Base-by-base conservation (phyloP, 53 echinoderm and acorn worm genomes). In the Crossaster papposus region DNA sequence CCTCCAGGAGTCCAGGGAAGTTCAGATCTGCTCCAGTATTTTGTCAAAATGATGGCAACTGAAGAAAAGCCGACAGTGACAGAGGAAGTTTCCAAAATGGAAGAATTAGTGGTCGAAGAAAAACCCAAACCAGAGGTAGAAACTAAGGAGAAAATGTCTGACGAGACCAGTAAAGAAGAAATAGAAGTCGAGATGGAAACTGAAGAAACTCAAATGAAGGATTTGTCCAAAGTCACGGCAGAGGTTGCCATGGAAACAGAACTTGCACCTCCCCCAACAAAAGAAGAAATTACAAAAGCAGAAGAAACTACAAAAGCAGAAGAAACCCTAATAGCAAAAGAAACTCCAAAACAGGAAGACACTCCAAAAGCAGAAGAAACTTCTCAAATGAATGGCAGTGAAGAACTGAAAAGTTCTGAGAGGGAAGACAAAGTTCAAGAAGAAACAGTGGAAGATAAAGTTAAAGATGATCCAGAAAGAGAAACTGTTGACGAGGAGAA, bases 211-310 rank as follows among this genome's bases (percentile, higher is more conserved):
- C 78, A 79, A 55, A 52, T 63, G 64, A 68, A 79, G 54, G 79
- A 65, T 13, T 31, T 68, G 68, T 31, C 77, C 50, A 53, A 80
- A 65, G 76, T 54, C 55, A 28, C 36, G 6, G 7, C 30, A 22
- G 90, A 90, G 73, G 70, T 81, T 72, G 11, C 70, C n/a, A 74
- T 80, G 81, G 90, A 90, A 73, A 71, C 80, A 4, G 36, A 71
- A 58, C 13, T 32, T 71, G 26, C 73, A 58, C 23, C 31, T 70
- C 18, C 38, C 24, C 63, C 78, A 36, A 79, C 30, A 53, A 89
- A 58, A 79, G 79, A 80, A 33, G 81, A 34, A 55, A 35, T 17
- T 36, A 26, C 78, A 36, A 79, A 18, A 53, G 80, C 35, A 79
- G 79, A 80, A 33, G 81, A 34, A 55, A 35, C 15, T 36, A 26